A percentile compares a stretch with the other conserved stretches of the same genome.
Evolutionary conservation across 64 coral and sea anemone genomes (phyloP).

Genomic region (Stichodactyla mertensii): DNA sequence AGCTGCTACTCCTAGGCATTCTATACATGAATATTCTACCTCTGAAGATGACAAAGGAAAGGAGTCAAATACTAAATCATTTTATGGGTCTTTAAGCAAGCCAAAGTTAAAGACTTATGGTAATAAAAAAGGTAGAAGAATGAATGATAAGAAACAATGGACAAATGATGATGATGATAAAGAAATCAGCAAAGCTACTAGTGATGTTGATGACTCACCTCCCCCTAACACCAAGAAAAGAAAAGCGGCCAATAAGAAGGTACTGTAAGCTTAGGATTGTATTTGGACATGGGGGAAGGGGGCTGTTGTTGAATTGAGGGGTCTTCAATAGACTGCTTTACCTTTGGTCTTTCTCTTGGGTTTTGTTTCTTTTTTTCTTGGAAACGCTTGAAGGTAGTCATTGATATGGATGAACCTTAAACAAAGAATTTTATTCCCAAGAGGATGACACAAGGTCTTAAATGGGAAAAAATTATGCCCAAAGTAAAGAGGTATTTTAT

Average conservation of each 20-base stretch:
- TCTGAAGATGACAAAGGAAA: conserved; percentile 1
- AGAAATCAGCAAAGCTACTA: neutral
- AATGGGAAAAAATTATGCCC: too few species aligned
- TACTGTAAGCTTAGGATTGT: neutral
- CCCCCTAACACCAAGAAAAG: neutral
- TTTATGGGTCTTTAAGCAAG: neutral
- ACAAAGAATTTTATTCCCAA: too few species aligned
- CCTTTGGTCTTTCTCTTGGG: too few species aligned
- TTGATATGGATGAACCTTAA: too few species aligned
- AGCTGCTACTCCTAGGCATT: neutral
- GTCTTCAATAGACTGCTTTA: too few species aligned
- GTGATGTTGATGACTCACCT: neutral
- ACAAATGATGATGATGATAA: neutral
- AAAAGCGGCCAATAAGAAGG: neutral
- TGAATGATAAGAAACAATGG: neutral
- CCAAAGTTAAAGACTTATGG: neutral
- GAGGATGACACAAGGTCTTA: too few species aligned
- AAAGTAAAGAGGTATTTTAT: too few species aligned
- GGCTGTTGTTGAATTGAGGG: too few species aligned
- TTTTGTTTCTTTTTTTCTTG: too few species aligned
- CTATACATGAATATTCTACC: conserved; percentile 1
- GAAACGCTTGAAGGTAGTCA: too few species aligned
- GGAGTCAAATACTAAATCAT: neutral
- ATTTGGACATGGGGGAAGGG: too few species aligned
- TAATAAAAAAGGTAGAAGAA: neutral